Conservation (phyloP, 2,888 invertebrate genomes). For the Mythimna ferrago region DNA sequence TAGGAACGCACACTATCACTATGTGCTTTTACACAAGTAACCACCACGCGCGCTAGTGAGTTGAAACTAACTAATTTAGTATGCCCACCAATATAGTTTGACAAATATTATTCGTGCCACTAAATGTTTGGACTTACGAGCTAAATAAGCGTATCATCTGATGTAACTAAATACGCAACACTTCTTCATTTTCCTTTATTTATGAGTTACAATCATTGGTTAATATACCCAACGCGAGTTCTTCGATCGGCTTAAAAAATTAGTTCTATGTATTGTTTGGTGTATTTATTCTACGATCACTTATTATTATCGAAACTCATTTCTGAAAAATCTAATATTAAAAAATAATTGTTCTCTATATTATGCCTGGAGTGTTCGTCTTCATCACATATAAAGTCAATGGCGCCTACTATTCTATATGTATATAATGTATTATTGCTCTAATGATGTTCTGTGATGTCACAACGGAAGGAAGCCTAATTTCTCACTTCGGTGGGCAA, state of each 20-base stretch:
- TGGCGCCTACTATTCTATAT: conserved; percentile 41
- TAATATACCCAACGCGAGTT: conserved; percentile 21
- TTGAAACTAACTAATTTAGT: conserved; percentile 26
- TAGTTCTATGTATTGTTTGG: conserved; percentile 32
- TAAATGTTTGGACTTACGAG: conserved; percentile 37
- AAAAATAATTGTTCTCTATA: conserved; percentile 58
- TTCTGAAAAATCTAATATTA: conserved; percentile 55
- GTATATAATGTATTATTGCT: conserved; percentile 46
- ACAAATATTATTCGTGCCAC: conserved; percentile 27
- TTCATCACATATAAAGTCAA: conserved; percentile 30
- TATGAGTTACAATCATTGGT: conserved; percentile 1
- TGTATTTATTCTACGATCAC: conserved; percentile 45
- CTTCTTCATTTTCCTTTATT: conserved; percentile 22
- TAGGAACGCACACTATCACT: conserved; percentile 3
- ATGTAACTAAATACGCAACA: conserved; percentile 41
- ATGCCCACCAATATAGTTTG: conserved; percentile 44
- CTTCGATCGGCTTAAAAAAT: conserved; percentile 22
- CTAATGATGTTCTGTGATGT: conserved; percentile 51
- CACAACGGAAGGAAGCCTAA: conserved; percentile 59
- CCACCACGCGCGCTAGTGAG: not conserved
- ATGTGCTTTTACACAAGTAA: not conserved
- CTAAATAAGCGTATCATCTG: conserved; percentile 48
- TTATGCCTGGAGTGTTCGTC: conserved; percentile 39
- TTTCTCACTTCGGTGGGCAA: conserved; percentile 73
- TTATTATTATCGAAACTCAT: conserved; percentile 41